Base-by-base conservation (phyloP, 2,888 invertebrate species). In the Ectemnius continuus region DNA sequence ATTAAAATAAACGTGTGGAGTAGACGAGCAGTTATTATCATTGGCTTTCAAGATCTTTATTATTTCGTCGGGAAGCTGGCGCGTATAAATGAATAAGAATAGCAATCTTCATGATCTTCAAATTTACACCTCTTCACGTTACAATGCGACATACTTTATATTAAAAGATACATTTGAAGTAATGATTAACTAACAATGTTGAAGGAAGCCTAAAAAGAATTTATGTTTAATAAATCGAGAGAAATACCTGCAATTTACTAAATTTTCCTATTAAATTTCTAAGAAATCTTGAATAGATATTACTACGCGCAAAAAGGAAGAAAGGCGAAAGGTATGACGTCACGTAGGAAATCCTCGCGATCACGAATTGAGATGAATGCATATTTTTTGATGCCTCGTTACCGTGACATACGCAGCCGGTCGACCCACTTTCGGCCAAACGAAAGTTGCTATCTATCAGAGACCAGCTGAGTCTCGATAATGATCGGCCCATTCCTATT, bases 21-120 rank as follows among this genome's bases (percentile, higher is more conserved):
- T n/a, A 45, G 36, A 13, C 14, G 45, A 18, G 47, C 57, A 20
- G 61, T 45, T 65, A 70, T 61, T 61, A 48, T 58, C 46, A 52
- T 52, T 16, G 16, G 16, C 16, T 11, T 16, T 52, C 13, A 52
- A 52, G 16, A 52, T 52, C 52, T 52, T 14, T 13, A 13, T 5
- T 14, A 52, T 52, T 5, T 52, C 52, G 16, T 1, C 14, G 52
- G 0, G 52, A 14, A 13, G 1, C 5, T 52, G 14, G 52, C 52
- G 52, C 52, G 16, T 52, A 16, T 16, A 16, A 52, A 52, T 52
- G 52, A 52, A 16, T 52, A 5, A 16, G 52, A 16, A 14, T 52
- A 4, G 16, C 8, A 36, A 36, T 36, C 36, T 36, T 36, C 8
- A 11, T 1, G 1, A 36, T 11, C 36, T 36, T 4, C 0, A 36